Conservation (phyloP, 2,888 invertebrate species). For the Drosophila siamana region DNA sequence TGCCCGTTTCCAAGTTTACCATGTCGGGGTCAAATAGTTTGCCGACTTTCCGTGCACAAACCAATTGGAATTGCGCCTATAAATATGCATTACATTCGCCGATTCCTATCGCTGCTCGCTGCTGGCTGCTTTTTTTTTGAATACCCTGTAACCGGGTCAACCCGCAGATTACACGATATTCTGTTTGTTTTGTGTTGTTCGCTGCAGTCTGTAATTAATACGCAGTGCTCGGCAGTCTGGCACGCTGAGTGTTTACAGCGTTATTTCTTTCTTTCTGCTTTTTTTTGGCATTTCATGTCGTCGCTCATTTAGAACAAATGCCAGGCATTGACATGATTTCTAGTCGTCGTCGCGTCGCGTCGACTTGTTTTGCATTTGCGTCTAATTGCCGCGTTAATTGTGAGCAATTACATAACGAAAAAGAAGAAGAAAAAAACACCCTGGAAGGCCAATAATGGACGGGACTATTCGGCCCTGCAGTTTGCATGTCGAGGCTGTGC, state of each 20-base stretch:
- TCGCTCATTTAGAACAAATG: slow-evolving; percentile 61
- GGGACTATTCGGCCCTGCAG: slow-evolving; percentile 1
- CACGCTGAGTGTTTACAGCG: not conserved
- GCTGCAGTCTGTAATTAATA: not conserved
- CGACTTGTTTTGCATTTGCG: slow-evolving; percentile 53
- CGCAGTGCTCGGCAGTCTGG: slow-evolving; percentile 14
- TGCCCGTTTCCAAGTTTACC: slow-evolving; percentile 75
- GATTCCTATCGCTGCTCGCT: slow-evolving; percentile 38
- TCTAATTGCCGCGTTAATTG: slow-evolving; percentile 73
- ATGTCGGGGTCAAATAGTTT: slow-evolving; percentile 77
- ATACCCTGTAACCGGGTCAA: slow-evolving; percentile 7
- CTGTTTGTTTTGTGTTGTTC: no score
- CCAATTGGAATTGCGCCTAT: slow-evolving; percentile 61
- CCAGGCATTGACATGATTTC: slow-evolving; percentile 73
- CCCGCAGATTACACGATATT: not conserved
- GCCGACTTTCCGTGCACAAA: slow-evolving; percentile 69
- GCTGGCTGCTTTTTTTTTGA: no score
- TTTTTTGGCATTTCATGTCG: slow-evolving; percentile 65
- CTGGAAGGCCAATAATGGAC: slow-evolving; percentile 12
- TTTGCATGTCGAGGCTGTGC: slow-evolving; percentile 55
- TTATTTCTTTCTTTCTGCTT: slow-evolving; percentile 9
- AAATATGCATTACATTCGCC: slow-evolving; percentile 62
- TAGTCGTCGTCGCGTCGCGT: no score
- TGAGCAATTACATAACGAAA: slow-evolving; percentile 53
- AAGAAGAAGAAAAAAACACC: slow-evolving; percentile 16